Evolutionary conservation across 1,140 invertebrate genomes (phyloP).

Genomic region (Idris sp.): DNA sequence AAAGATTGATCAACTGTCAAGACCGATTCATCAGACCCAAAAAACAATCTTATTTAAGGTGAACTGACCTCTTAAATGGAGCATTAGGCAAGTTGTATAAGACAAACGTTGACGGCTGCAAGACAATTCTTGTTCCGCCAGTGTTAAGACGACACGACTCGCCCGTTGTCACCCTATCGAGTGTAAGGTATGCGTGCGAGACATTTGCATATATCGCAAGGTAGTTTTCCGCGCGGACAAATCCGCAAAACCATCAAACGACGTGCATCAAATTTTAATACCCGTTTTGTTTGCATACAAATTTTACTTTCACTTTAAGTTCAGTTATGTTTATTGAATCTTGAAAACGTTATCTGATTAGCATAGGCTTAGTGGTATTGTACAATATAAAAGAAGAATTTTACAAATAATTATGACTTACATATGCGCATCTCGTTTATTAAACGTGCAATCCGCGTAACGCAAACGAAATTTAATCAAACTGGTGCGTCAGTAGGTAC

Average conservation of each 20-base stretch:
- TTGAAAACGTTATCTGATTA: too few species aligned
- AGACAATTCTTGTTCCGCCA: conserved; percentile 70
- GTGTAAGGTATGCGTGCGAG: conserved; percentile 70
- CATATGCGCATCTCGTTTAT: conserved; percentile 25
- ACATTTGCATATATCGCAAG: conserved; percentile 78
- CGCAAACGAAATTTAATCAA: conserved; percentile 73
- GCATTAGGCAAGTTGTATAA: too few species aligned
- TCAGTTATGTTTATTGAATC: conserved; percentile 21
- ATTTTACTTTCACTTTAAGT: too few species aligned
- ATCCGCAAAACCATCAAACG: conserved; percentile 65
- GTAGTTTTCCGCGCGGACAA: conserved; percentile 77
- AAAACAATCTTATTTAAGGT: too few species aligned
- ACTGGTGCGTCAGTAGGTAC: conserved; percentile 64
- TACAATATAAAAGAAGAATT: too few species aligned
- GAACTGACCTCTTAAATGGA: too few species aligned
- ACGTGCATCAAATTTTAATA: conserved; percentile 26
- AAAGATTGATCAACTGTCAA: conserved; percentile 1
- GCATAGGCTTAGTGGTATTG: too few species aligned
- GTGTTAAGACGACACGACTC: conserved; percentile 65
- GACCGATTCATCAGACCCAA: too few species aligned
- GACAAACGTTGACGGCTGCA: too few species aligned
- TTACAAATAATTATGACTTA: too few species aligned
- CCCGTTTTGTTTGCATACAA: conserved; percentile 12
- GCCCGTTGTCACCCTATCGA: conserved; percentile 77
- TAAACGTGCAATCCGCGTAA: conserved; percentile 64